These are phyloP conservation scores for Cheumatopsyche charites DNA, from an alignment of 1,140 invertebrate genomes.

Conservation along the genomic window DNA sequence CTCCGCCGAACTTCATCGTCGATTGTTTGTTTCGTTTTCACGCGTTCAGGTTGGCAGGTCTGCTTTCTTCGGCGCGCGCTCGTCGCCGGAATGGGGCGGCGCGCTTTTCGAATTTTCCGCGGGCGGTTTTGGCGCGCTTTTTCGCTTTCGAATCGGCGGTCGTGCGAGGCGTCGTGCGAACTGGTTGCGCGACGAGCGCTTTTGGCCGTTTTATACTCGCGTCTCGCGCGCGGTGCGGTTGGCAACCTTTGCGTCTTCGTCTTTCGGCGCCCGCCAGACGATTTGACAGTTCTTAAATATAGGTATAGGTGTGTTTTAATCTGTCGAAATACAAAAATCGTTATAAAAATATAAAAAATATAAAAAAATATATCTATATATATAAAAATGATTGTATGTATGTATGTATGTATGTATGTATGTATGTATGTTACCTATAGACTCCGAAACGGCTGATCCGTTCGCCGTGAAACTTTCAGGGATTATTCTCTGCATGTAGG, in stretches of 20 bases:
- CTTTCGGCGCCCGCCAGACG: neutral
- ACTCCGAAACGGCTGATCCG: no score
- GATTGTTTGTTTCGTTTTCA: neutral
- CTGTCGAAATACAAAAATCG: neutral
- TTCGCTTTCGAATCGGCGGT: neutral
- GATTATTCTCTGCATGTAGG: no score
- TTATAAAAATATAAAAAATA: neutral
- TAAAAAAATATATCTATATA: neutral
- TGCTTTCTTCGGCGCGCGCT: neutral
- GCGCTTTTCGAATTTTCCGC: neutral
- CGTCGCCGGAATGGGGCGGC: neutral
- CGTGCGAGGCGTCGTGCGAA: neutral
- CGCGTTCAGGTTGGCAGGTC: neutral
- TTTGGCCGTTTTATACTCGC: neutral
- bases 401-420: no score
- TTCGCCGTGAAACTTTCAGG: no score
- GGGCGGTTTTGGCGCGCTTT: neutral
- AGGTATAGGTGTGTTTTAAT: neutral
- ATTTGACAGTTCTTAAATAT: neutral
- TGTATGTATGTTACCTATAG: no score
- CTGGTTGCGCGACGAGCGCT: conserved; percentile 3
- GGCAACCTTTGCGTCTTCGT: neutral
- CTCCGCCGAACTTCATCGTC: neutral
- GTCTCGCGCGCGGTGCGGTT: neutral
- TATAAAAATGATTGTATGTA: neutral